These are phyloP conservation scores for Drosophila multiciliata DNA, from an alignment of 2,888 invertebrate species.

Conservation along the genomic window DNA sequence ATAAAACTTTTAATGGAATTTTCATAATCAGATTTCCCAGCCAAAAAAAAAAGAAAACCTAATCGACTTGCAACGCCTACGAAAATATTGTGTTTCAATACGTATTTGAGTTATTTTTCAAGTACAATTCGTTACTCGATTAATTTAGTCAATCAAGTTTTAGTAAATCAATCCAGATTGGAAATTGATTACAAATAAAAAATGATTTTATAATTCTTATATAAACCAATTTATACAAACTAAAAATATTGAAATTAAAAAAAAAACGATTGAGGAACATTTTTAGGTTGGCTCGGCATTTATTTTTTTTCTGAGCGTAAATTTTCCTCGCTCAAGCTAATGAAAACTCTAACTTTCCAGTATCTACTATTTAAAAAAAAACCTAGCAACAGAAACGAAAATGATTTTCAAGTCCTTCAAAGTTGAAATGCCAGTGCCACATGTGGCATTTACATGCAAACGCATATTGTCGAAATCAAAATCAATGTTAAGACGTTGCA, in stretches of 20 bases:
- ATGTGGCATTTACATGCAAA: slow-evolving; percentile 7
- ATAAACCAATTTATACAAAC: background rate
- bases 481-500: slow-evolving; percentile 69
- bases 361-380: background rate
- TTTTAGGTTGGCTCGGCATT: background rate
- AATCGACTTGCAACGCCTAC: background rate
- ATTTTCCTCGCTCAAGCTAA: background rate
- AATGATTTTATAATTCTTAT: background rate
- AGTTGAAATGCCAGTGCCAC: slow-evolving; percentile 50
- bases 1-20: slow-evolving; percentile 77
- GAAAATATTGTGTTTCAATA: slow-evolving; percentile 23
- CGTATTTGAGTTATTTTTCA: slow-evolving; percentile 7
- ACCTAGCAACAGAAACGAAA: slow-evolving; percentile 19
- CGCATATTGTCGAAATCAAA: slow-evolving; percentile 57
- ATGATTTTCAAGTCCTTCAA: slow-evolving; percentile 54
- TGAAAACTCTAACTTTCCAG: background rate
- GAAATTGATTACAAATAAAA: background rate
- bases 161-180: background rate
- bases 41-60: slow-evolving; percentile 14
- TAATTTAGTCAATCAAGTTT: background rate
- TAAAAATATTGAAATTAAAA: too few relatives aligned
- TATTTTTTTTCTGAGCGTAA: background rate
- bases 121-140: background rate
- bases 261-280: too few relatives aligned
- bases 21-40: slow-evolving; percentile 66